These are phyloP conservation scores for Thereva unica DNA, from an alignment of 2,888 invertebrate species.

Conservation along the genomic window DNA sequence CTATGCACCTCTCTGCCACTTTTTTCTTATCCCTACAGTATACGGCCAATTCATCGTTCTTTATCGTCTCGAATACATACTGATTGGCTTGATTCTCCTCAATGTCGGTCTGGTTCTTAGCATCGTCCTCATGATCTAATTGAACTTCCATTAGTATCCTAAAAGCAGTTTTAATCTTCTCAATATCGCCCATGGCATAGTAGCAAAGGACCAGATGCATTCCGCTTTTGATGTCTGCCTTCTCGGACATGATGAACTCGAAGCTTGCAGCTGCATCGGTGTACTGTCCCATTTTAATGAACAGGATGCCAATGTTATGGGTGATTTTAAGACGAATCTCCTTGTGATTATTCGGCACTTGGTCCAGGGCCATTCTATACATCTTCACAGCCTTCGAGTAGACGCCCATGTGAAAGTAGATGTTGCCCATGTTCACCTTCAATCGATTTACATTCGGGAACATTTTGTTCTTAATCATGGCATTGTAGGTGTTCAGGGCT, in stretches of 20 bases:
- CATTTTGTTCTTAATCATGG: constrained; percentile 90
- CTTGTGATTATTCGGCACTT: constrained; percentile 90
- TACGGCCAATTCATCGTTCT: constrained; percentile 74
- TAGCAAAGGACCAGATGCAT: constrained; percentile 88
- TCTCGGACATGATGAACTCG: constrained; percentile 97
- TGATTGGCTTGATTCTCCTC: constrained; percentile 59
- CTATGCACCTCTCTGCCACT: constrained; percentile 79
- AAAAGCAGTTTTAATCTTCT: constrained; percentile 92
- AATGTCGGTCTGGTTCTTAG: constrained; percentile 63
- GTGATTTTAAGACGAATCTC: constrained; percentile 93
- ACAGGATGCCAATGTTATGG: constrained; percentile 90
- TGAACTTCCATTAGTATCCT: constrained; percentile 87
- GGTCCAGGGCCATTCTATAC: constrained; percentile 98
- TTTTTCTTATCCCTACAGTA: constrained; percentile 72
- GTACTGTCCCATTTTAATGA: constrained; percentile 95
- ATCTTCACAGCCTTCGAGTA: constrained; percentile 95
- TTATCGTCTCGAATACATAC: constrained; percentile 74
- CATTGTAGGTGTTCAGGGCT: constrained; percentile 93
- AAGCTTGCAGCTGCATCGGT: constrained; percentile 95
- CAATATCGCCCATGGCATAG: constrained; percentile 86
- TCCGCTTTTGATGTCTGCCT: constrained; percentile 84
- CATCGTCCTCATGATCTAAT: constrained; percentile 79
- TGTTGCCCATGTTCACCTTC: constrained; percentile 98
- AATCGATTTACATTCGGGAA: constrained; percentile 91
- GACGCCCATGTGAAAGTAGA: constrained; percentile 92